Evolutionary conservation across 2,888 invertebrate genomes (phyloP).

Genomic region (Cryptosula pallasiana): DNA sequence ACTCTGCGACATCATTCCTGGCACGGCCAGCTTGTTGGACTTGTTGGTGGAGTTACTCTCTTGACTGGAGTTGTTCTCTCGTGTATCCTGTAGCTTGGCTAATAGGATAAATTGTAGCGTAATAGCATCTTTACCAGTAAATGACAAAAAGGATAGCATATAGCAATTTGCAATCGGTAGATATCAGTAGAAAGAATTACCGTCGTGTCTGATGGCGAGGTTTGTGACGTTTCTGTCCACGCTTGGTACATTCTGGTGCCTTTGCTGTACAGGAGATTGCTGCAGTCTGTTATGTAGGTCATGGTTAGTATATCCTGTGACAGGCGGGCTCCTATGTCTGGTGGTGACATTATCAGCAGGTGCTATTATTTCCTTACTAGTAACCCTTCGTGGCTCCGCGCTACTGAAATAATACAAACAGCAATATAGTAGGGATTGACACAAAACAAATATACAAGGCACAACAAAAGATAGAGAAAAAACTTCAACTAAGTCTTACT

Average conservation of each 20-base stretch:
- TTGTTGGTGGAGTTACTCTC: conserved; percentile 14
- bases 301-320: too few species aligned
- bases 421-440: too few species aligned
- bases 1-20: neutral
- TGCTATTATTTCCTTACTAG: too few species aligned
- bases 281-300: neutral
- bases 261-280: neutral
- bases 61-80: conserved; percentile 10
- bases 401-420: neutral
- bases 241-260: neutral
- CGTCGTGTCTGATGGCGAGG: neutral
- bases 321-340: too few species aligned
- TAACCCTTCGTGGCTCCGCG: too few species aligned
- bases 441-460: too few species aligned
- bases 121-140: too few species aligned
- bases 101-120: neutral
- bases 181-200: neutral
- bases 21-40: conserved; percentile 9
- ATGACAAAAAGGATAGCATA: too few species aligned
- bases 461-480: too few species aligned
- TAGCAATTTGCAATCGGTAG: too few species aligned
- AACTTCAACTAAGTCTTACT: too few species aligned
- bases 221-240: neutral
- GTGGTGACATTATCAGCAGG: too few species aligned
- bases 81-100: neutral